Conservation (phyloP, 2,797 vertebrate genomes). For the Muscicapa striata region DNA sequence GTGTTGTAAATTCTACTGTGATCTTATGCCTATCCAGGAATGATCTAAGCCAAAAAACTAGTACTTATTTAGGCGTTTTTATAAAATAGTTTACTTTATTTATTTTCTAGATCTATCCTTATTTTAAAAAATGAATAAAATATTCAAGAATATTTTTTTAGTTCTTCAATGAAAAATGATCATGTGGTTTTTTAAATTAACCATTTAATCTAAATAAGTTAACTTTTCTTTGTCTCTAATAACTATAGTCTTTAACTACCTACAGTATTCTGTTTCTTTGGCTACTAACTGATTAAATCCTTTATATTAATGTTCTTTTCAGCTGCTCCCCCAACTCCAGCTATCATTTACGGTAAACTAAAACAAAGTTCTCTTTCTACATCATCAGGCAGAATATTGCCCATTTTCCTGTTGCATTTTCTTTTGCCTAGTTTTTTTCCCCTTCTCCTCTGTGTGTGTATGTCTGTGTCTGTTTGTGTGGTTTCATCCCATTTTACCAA, state of each 20-base stretch:
- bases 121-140: background rate
- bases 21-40: background rate
- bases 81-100: background rate
- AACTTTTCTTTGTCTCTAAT: conserved; percentile 31
- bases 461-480: background rate
- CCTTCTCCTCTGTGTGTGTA: background rate
- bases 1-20: background rate
- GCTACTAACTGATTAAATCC: conserved; percentile 84
- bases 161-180: background rate
- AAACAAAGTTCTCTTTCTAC: conserved; percentile 70
- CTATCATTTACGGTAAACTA: conserved; percentile 93
- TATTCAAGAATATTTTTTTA: background rate
- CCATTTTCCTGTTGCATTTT: conserved; percentile 22
- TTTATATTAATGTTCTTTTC: conserved; percentile 85
- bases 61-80: background rate
- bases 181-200: background rate
- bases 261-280: conserved; percentile 59
- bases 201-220: background rate
- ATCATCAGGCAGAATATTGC: conserved; percentile 56
- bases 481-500: conserved; percentile 37
- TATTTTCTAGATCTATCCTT: background rate
- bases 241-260: conserved; percentile 47
- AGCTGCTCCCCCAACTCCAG: conserved; percentile 91
- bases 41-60: background rate
- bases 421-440: background rate